Conservation (phyloP, 2,797 vertebrate genomes). For the Sarcophilus harrisii region DNA sequence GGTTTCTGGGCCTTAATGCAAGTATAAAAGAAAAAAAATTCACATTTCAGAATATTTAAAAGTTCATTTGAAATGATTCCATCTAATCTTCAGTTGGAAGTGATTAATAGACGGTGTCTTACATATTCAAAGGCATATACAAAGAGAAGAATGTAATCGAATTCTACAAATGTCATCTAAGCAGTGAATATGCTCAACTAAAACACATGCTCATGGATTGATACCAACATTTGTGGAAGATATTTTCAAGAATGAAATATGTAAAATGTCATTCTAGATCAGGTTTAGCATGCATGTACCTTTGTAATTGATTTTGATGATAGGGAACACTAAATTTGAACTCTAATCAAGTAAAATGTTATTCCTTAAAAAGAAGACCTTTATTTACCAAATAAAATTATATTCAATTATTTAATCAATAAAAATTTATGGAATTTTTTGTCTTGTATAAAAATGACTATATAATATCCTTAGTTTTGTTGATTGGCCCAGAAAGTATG, state of each 20-base stretch:
- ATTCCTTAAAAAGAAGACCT: not conserved
- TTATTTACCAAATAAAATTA: not conserved
- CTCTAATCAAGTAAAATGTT: not conserved
- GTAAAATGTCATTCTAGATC: not conserved
- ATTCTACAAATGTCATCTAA: not conserved
- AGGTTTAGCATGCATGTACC: not conserved
- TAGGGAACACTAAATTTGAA: not conserved
- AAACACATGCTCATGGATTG: not conserved
- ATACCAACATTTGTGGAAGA: not conserved
- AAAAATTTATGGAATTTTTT: not conserved
- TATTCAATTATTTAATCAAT: not conserved
- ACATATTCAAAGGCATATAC: not conserved
- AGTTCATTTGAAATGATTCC: not conserved
- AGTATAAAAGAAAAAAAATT: not conserved
- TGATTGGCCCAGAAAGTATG: not conserved
- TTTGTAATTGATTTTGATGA: not conserved
- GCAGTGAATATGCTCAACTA: not conserved
- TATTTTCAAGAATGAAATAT: not conserved
- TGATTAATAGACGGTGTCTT: not conserved
- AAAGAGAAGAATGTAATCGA: not conserved
- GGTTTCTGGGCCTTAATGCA: not conserved
- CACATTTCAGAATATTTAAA: not conserved
- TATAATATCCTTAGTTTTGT: not conserved
- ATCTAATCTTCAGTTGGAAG: not conserved
- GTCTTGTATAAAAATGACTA: not conserved